Evolutionary conservation across 2,113 vertebrate genomes (phyloP).

Genomic region (Oryzias curvinotus): DNA sequence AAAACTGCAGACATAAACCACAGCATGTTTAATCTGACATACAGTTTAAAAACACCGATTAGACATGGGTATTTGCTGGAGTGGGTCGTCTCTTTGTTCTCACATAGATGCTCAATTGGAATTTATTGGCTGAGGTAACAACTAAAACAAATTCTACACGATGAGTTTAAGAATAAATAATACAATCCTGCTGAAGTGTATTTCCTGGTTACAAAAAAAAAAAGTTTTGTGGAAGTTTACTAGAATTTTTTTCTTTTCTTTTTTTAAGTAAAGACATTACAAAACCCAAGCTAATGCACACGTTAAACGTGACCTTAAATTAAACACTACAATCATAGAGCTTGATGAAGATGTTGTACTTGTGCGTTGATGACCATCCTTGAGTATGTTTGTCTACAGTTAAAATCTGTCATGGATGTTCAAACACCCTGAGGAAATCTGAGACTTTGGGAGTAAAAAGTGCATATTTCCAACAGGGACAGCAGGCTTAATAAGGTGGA

Average conservation of each 20-base stretch:
- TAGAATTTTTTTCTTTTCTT: constrained; percentile 45
- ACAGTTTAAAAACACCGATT: no score
- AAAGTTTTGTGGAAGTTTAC: constrained; percentile 14
- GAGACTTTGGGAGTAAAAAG: constrained; percentile 37
- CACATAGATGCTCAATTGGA: constrained; percentile 29
- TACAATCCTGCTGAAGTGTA: no score
- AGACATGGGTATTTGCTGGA: no score
- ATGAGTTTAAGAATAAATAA: no score
- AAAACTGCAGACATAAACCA: constrained; percentile 19
- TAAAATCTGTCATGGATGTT: constrained; percentile 17
- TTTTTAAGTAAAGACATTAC: constrained; percentile 10
- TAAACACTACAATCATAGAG: constrained; percentile 57
- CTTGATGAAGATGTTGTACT: constrained; percentile 33
- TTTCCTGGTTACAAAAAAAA: no score
- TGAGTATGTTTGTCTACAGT: constrained; percentile 36
- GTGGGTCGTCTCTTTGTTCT: constrained; percentile 3
- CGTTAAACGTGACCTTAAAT: constrained; percentile 42
- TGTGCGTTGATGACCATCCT: constrained; percentile 65
- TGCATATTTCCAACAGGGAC: constrained; percentile 57
- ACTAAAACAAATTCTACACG: no score
- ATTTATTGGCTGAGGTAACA: constrained; percentile 34
- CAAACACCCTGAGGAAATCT: constrained; percentile 52
- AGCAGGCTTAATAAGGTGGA: constrained; percentile 39
- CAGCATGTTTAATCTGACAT: constrained; percentile 18
- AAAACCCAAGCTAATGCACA: constrained; percentile 30